These are phyloP conservation scores for Achroia grisella DNA, from an alignment of 1,140 invertebrate genomes.

Conservation along the genomic window DNA sequence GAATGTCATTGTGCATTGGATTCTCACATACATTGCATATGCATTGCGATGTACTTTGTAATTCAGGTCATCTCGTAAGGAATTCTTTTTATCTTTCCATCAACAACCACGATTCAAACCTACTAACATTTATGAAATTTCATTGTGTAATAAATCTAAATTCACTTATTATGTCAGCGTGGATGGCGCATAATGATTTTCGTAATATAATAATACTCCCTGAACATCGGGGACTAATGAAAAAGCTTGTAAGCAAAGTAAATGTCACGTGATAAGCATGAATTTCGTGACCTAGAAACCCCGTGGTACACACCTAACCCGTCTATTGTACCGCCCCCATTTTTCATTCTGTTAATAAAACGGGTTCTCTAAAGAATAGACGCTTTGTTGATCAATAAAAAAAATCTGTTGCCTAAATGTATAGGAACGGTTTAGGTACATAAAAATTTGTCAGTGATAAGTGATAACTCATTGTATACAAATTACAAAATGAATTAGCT, in stretches of 20 bases:
- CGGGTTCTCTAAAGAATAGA: neutral
- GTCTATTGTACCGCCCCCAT: constrained; percentile 13
- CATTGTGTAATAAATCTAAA: constrained; percentile 11
- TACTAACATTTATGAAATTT: constrained; percentile 15
- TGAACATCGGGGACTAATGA: no score
- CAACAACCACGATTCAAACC: constrained; percentile 6
- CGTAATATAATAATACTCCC: constrained; percentile 3
- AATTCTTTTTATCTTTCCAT: constrained; percentile 16
- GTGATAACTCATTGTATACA: no score
- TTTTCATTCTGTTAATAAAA: neutral
- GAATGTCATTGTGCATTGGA: neutral
- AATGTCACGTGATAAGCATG: constrained; percentile 11
- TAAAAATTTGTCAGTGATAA: no score
- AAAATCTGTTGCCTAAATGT: no score
- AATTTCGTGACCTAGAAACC: constrained; percentile 24
- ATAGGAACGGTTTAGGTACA: no score
- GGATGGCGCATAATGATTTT: constrained; percentile 3
- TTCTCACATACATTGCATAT: neutral
- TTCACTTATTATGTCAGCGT: neutral
- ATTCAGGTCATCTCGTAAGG: constrained; percentile 7
- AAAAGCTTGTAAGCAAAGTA: neutral
- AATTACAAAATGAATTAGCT: no score
- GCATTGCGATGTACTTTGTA: neutral
- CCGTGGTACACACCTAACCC: constrained; percentile 15
- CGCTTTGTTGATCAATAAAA: neutral